Conservation (phyloP, 1,140 invertebrate species). For the Drosophila equinoxialis region DNA sequence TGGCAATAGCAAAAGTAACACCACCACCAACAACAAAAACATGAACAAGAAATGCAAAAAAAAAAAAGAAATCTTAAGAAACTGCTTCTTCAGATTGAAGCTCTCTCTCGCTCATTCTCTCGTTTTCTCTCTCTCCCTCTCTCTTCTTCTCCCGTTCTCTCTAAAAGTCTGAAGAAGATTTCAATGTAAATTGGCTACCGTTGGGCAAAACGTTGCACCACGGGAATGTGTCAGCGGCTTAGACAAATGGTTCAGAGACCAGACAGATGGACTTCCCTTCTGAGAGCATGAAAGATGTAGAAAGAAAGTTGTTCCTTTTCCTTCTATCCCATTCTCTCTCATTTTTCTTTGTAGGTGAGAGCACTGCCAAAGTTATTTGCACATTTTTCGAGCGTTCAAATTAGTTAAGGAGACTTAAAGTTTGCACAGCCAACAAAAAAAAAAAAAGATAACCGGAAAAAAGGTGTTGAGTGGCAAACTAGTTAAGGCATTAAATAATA, state of each 20-base stretch:
- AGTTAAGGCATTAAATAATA: constrained; percentile 72
- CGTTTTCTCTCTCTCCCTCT: constrained; percentile 10
- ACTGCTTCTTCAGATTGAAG: constrained; percentile 12
- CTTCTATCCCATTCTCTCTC: constrained; percentile 3
- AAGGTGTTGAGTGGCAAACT: constrained; percentile 62
- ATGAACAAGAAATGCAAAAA: constrained; percentile 9
- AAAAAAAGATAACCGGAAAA: constrained; percentile 9
- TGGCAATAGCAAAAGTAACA: constrained; percentile 29
- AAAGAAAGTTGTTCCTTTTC: constrained; percentile 40
- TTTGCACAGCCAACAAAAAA: constrained; percentile 27
- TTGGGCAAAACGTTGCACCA: constrained; percentile 53
- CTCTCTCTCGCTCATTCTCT: not conserved
- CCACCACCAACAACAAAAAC: constrained; percentile 6
- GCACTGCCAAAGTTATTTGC: constrained; percentile 57
- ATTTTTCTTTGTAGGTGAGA: not conserved
- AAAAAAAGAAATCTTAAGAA: constrained; percentile 29
- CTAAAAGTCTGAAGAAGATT: constrained; percentile 47
- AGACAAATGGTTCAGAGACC: constrained; percentile 52
- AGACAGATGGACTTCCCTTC: constrained; percentile 28
- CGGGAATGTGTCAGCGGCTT: constrained; percentile 68
- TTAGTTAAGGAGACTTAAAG: constrained; percentile 66
- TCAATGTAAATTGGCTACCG: constrained; percentile 71
- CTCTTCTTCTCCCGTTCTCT: constrained; percentile 12
- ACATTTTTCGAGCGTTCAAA: constrained; percentile 64
- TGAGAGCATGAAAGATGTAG: constrained; percentile 3